phyloP scores from a whole-genome alignment of 1,140 invertebrate genomes.

The Parasteatoda tepidariorum region DNA sequence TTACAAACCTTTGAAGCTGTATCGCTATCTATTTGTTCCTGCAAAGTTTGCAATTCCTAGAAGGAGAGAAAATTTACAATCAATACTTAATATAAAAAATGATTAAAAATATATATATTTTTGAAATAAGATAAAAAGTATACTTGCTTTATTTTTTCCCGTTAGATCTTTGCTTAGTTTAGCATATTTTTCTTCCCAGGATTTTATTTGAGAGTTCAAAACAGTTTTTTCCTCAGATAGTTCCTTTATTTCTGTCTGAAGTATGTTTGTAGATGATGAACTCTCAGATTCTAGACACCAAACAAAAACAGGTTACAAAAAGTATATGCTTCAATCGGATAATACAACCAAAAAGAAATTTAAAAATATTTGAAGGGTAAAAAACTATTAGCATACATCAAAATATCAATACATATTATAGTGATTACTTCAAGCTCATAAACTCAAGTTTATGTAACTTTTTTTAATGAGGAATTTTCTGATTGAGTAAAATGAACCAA shows the following conservation, averaged over 20 bases:
- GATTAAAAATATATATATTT: neutral
- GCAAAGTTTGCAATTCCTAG: neutral
- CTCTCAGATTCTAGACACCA: neutral
- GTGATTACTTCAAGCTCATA: slow-evolving; percentile 12
- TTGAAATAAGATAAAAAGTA: neutral
- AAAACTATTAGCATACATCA: no score
- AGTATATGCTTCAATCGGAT: no score
- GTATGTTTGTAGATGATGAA: neutral
- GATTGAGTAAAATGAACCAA: no score
- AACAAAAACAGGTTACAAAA: no score
- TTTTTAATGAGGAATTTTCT: neutral
- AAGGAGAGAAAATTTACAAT: neutral
- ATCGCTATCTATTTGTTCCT: neutral
- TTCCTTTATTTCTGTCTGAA: slow-evolving; percentile 1
- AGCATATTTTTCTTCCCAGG: neutral
- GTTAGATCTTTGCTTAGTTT: neutral
- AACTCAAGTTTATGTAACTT: neutral
- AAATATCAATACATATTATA: no score
- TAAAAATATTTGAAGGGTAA: no score
- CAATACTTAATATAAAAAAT: neutral
- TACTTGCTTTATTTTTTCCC: neutral
- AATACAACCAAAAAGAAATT: no score
- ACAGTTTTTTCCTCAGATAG: neutral
- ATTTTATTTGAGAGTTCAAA: neutral
- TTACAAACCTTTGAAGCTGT: no score